These are phyloP conservation scores for Diploscapter pachys DNA, from an alignment of 1,140 invertebrate genomes.

Conservation along the genomic window DNA sequence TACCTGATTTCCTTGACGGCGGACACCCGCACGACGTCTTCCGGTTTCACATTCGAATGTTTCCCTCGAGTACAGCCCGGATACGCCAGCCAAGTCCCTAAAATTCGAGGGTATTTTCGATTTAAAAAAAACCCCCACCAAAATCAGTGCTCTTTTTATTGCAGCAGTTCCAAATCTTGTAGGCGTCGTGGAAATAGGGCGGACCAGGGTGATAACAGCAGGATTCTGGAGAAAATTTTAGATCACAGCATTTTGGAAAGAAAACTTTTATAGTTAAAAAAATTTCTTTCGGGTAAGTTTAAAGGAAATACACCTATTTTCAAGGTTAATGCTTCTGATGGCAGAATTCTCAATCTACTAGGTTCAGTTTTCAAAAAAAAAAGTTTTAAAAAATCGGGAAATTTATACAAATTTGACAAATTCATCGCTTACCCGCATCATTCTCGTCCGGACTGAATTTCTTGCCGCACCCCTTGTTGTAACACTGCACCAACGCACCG, in stretches of 20 bases:
- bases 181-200: slow-evolving; percentile 95
- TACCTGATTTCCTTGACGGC: slow-evolving; percentile 62
- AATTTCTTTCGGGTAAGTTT: not conserved
- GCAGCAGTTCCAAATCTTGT: slow-evolving; percentile 99
- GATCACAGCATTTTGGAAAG: not conserved
- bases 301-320: no score
- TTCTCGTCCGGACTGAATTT: slow-evolving; percentile 76
- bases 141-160: slow-evolving; percentile 87
- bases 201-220: slow-evolving; percentile 85
- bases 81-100: slow-evolving; percentile 45
- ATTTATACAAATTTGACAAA: slow-evolving; percentile 10
- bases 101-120: no score
- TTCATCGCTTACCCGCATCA: slow-evolving; percentile 68
- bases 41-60: slow-evolving; percentile 82
- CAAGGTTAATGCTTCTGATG: no score
- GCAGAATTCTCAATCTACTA: not conserved
- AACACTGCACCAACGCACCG: slow-evolving; percentile 68
- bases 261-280: slow-evolving; percentile 8
- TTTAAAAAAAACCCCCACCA: not conserved
- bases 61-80: slow-evolving; percentile 75
- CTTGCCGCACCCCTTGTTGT: slow-evolving; percentile 85
- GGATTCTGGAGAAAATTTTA: slow-evolving; percentile 67
- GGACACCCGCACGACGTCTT: slow-evolving; percentile 70
- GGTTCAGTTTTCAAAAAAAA: slow-evolving; percentile 1
- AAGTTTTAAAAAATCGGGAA: slow-evolving; percentile 3